phyloP scores from a whole-genome alignment of 2,888 invertebrate genomes.

The Elegia similella region DNA sequence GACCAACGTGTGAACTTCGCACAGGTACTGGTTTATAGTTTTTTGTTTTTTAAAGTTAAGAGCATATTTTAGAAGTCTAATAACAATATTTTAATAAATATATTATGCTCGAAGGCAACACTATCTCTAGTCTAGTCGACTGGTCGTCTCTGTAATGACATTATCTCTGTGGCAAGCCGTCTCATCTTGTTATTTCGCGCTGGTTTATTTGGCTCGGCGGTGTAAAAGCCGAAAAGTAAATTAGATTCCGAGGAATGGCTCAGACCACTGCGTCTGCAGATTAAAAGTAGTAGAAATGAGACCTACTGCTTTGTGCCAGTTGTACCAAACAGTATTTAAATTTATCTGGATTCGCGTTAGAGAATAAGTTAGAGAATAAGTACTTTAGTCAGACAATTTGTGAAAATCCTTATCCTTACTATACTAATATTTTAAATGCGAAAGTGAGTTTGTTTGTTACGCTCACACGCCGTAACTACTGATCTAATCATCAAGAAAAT shows the following conservation, averaged over 20 bases:
- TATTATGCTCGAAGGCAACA: not conserved
- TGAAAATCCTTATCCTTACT: too few relatives aligned
- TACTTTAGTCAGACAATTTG: too few relatives aligned
- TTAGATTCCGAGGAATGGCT: constrained; percentile 33
- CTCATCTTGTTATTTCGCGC: constrained; percentile 31
- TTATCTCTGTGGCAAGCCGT: constrained; percentile 13
- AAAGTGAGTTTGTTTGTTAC: too few relatives aligned
- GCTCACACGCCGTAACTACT: too few relatives aligned
- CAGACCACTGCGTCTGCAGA: constrained; percentile 30
- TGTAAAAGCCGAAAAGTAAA: constrained; percentile 38
- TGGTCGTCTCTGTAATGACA: not conserved
- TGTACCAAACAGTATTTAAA: constrained; percentile 14
- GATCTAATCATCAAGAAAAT: too few relatives aligned
- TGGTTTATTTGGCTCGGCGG: constrained; percentile 23
- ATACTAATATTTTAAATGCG: too few relatives aligned
- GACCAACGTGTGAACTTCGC: too few relatives aligned
- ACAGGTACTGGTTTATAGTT: too few relatives aligned
- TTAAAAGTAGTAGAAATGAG: constrained; percentile 32
- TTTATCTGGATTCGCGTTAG: not conserved
- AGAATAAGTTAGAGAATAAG: too few relatives aligned
- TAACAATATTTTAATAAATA: not conserved
- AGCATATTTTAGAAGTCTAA: too few relatives aligned
- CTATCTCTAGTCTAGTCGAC: not conserved
- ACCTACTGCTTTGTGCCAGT: constrained; percentile 12
- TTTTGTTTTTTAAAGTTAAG: too few relatives aligned